A percentile compares a stretch with the other conserved stretches of the same genome.
These are phyloP conservation scores for Ophion slaviceki DNA, from an alignment of 2,888 invertebrate species.

Conservation along the genomic window DNA sequence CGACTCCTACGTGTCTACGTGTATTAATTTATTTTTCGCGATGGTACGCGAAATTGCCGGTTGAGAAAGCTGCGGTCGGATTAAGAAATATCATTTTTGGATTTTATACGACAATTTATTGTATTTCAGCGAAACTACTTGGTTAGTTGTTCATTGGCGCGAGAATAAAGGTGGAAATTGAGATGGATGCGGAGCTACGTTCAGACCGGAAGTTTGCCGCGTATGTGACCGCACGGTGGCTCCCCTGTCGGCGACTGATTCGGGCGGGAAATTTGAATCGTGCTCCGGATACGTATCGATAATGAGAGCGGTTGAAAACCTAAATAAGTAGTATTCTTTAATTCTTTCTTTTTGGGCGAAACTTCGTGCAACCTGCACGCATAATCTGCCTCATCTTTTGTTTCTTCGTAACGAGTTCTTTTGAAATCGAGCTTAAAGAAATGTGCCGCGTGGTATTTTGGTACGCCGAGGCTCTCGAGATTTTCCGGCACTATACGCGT, in stretches of 20 bases:
- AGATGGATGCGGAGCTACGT: neutral
- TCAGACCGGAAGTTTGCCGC: neutral
- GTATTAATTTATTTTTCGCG: conserved; percentile 4
- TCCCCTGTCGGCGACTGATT: neutral
- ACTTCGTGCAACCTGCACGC: too few relatives aligned
- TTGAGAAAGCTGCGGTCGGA: conserved; percentile 20
- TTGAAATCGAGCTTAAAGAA: neutral
- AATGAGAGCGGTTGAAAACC: neutral
- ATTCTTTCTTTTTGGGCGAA: neutral
- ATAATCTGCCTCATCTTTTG: too few relatives aligned
- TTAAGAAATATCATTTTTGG: neutral
- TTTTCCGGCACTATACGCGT: neutral
- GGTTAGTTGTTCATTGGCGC: neutral
- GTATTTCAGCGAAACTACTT: too few relatives aligned
- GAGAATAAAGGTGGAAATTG: neutral
- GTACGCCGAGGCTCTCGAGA: too few relatives aligned
- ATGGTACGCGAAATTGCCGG: conserved; percentile 7
- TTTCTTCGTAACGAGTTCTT: too few relatives aligned
- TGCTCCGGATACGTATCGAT: neutral
- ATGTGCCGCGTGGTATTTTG: too few relatives aligned
- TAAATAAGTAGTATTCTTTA: neutral
- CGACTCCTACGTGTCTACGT: neutral
- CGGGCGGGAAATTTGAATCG: conserved; percentile 2
- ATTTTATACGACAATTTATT: neutral
- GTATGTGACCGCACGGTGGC: neutral